Evolutionary conservation across 2,797 vertebrate species (phyloP).

Genomic region (Melanotaenia nigrans): DNA sequence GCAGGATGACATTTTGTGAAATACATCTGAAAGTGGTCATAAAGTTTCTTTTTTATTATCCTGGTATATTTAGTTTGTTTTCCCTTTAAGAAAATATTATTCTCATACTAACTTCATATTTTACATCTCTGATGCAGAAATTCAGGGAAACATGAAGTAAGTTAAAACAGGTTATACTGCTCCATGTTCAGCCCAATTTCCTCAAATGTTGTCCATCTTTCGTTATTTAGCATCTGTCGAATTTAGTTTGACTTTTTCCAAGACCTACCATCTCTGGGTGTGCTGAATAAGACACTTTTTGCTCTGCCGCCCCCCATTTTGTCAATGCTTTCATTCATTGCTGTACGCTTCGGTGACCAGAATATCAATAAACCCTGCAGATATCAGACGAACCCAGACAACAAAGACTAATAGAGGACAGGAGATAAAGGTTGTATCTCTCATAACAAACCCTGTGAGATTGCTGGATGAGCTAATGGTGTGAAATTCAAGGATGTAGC

Average conservation of each 20-base stretch:
- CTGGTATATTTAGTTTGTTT: neutral
- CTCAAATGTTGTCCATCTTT: neutral
- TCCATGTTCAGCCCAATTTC: neutral
- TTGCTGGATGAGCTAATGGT: neutral
- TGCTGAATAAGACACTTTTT: neutral
- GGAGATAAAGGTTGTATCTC: neutral
- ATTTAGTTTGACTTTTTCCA: neutral
- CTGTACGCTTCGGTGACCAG: neutral
- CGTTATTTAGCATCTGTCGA: neutral
- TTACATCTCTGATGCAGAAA: neutral
- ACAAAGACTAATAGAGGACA: neutral
- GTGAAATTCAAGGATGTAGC: neutral
- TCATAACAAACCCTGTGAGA: neutral
- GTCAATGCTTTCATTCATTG: neutral
- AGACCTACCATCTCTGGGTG: neutral
- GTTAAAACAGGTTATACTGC: neutral
- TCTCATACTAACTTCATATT: neutral
- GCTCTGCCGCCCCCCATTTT: neutral
- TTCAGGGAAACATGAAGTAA: neutral
- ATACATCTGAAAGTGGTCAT: neutral
- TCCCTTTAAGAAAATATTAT: neutral
- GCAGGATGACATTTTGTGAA: constrained; percentile 7
- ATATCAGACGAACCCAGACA: neutral
- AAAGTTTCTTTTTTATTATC: neutral
- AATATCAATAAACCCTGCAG: neutral